A percentile compares a stretch with the other conserved stretches of the same genome.
phyloP scores from a whole-genome alignment of 2,797 vertebrate species.

The Tragelaphus oryx region DNA sequence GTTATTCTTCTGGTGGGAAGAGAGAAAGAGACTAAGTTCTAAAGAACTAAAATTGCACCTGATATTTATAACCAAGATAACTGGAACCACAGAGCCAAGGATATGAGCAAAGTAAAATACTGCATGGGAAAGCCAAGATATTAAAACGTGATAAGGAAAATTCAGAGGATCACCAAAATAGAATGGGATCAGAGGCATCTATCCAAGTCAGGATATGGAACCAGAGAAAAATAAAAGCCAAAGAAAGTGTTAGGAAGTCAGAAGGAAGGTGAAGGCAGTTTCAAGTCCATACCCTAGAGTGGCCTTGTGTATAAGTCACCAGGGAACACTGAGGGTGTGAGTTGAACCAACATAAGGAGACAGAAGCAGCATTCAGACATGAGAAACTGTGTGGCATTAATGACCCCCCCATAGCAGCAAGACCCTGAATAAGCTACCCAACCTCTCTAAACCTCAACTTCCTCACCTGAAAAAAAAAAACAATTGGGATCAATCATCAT shows the following conservation, averaged over 20 bases:
- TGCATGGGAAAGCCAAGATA: background rate
- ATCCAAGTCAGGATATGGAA: background rate
- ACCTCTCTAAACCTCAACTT: background rate
- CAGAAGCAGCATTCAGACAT: background rate
- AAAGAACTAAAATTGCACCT: background rate
- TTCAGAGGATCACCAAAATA: background rate
- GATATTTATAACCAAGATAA: background rate
- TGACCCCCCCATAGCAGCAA: background rate
- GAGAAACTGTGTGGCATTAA: background rate
- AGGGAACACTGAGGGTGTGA: background rate
- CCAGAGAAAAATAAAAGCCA: constrained; percentile 7
- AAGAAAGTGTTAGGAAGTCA: background rate
- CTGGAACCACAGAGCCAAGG: background rate
- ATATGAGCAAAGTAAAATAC: background rate
- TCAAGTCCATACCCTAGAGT: background rate
- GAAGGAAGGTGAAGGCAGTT: background rate
- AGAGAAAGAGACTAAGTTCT: background rate
- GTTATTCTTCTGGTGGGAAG: background rate
- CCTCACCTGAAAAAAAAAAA: background rate
- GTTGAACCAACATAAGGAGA: background rate
- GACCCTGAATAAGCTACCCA: background rate
- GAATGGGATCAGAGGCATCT: background rate
- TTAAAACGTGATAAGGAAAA: background rate
- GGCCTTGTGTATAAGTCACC: background rate
- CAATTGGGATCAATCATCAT: background rate